These are phyloP conservation scores for Phaetusa simplex DNA, from an alignment of 2,113 vertebrate genomes.

Conservation along the genomic window DNA sequence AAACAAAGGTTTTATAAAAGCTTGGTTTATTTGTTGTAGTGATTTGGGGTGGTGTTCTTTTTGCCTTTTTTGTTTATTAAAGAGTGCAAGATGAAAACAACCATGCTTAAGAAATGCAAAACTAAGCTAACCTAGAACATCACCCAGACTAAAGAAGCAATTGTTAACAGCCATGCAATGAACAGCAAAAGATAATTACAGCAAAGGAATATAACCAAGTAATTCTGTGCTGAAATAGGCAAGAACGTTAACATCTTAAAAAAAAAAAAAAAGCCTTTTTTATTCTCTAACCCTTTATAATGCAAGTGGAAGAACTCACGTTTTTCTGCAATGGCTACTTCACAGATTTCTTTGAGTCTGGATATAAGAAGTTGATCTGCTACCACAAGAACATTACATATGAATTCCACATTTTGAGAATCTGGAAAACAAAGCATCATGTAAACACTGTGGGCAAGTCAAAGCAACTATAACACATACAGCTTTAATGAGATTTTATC, in stretches of 20 bases:
- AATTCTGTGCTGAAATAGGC: background rate
- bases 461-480: background rate
- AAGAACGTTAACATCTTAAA: background rate
- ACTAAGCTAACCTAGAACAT: background rate
- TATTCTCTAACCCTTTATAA: background rate
- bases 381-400: slow-evolving; percentile 91
- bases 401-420: slow-evolving; percentile 89
- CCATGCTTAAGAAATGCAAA: background rate
- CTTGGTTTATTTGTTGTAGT: background rate
- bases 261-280: background rate
- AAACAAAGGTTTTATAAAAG: background rate
- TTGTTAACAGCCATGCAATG: background rate
- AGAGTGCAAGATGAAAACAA: background rate
- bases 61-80: background rate
- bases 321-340: slow-evolving; percentile 92
- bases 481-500: background rate
- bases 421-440: slow-evolving; percentile 72
- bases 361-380: slow-evolving; percentile 94
- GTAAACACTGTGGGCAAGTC: background rate
- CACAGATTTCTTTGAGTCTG: slow-evolving; percentile 94
- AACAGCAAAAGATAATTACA: background rate
- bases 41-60: background rate
- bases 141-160: background rate
- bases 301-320: slow-evolving; percentile 72
- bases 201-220: background rate